phyloP scores from a whole-genome alignment of 2,113 vertebrate species.

The Macaca fascicularis region DNA sequence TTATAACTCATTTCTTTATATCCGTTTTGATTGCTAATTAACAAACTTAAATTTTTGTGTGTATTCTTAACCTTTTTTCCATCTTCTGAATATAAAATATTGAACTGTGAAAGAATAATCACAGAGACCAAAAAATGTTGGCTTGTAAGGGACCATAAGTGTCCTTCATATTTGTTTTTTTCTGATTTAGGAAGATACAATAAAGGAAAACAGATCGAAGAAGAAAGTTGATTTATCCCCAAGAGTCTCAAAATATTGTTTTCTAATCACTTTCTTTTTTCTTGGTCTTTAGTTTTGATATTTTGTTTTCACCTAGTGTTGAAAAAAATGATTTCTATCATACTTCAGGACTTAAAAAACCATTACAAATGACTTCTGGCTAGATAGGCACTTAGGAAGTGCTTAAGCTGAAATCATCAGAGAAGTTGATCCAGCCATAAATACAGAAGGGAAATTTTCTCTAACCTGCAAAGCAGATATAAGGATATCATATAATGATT shows the following conservation, averaged over 20 bases:
- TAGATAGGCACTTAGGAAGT: background rate
- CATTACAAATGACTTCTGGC: background rate
- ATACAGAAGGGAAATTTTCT: background rate
- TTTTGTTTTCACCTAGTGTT: background rate
- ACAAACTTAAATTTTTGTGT: background rate
- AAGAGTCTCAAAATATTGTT: background rate
- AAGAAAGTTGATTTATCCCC: background rate
- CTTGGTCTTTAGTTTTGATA: background rate
- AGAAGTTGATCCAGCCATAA: background rate
- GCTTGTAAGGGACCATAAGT: background rate
- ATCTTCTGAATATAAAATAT: background rate
- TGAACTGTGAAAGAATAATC: constrained; percentile 16
- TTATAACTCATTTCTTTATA: background rate
- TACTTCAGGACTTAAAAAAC: background rate
- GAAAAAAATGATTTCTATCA: background rate
- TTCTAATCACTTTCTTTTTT: background rate
- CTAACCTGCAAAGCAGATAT: background rate
- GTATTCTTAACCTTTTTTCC: background rate
- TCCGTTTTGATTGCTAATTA: constrained; percentile 2
- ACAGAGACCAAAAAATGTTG: background rate
- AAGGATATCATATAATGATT: background rate
- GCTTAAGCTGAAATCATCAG: background rate
- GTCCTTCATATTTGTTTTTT: background rate
- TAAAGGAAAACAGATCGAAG: background rate
- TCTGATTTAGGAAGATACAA: background rate